Conservation (phyloP, 1,140 invertebrate species). For the Zaprionus camerounensis region DNA sequence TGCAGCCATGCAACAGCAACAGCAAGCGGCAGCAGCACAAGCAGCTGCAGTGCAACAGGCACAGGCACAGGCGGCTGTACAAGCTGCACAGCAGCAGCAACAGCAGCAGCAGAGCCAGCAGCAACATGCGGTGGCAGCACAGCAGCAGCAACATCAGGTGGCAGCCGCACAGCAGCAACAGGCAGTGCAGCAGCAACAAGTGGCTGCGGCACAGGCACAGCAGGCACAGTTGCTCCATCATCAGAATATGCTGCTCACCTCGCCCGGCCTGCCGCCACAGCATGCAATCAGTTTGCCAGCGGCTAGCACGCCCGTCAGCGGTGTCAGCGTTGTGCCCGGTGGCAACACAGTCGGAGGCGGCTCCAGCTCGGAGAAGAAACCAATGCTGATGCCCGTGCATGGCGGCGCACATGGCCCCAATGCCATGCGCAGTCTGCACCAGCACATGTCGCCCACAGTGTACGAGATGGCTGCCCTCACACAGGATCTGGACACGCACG, state of each 20-base stretch:
- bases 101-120: constrained; percentile 85
- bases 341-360: not conserved
- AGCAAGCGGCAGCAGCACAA: constrained; percentile 85
- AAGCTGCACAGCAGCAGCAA: constrained; percentile 85
- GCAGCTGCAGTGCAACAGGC: constrained; percentile 86
- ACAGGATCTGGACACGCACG: constrained; percentile 97
- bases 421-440: constrained; percentile 88
- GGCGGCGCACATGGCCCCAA: constrained; percentile 85
- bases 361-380: constrained; percentile 85
- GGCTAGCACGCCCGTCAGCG: constrained; percentile 58
- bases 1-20: constrained; percentile 85
- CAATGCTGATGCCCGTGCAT: constrained; percentile 83
- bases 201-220: constrained; percentile 84
- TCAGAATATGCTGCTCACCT: constrained; percentile 87
- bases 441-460: constrained; percentile 93
- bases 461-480: constrained; percentile 98
- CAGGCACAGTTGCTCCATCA: constrained; percentile 86
- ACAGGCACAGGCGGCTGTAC: constrained; percentile 86
- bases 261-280: constrained; percentile 88
- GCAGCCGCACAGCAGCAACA: constrained; percentile 83
- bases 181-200: constrained; percentile 87
- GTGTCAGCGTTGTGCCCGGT: constrained; percentile 68
- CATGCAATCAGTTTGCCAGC: constrained; percentile 86
- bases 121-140: constrained; percentile 85
- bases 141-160: constrained; percentile 86